Percentiles rank a stretch among this genome's conserved stretches.
Conservation (phyloP, 2,888 invertebrate species). For the Glyphotaelius pellucidus region DNA sequence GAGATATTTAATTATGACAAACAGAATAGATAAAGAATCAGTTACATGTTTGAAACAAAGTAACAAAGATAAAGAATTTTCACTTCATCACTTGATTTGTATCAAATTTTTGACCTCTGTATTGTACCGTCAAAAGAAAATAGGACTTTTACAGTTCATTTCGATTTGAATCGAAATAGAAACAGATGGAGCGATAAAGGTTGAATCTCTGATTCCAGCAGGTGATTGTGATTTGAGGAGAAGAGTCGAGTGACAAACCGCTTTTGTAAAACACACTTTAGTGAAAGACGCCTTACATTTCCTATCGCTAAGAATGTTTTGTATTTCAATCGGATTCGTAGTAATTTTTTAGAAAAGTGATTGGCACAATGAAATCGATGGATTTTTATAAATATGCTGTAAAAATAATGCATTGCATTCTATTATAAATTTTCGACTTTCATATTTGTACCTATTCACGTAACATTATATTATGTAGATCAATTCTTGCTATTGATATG, state of each 20-base stretch:
- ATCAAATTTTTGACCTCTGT: background rate
- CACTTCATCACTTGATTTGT: background rate
- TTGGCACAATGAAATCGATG: background rate
- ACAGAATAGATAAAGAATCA: background rate
- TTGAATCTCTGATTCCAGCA: background rate
- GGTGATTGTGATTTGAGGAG: background rate
- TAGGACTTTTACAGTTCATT: too few relatives aligned
- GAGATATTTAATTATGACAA: background rate
- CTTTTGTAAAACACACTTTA: constrained; percentile 14
- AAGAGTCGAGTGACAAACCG: background rate
- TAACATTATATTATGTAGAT: background rate
- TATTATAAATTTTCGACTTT: constrained; percentile 33
- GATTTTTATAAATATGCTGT: constrained; percentile 37
- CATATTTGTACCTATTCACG: background rate
- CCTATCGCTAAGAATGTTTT: constrained; percentile 42
- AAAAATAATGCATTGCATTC: constrained; percentile 34
- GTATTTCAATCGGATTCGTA: constrained; percentile 39
- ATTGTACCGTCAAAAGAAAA: background rate
- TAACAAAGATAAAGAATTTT: background rate
- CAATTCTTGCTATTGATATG: background rate
- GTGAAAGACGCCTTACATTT: constrained; percentile 36
- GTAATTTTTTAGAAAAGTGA: constrained; percentile 37
- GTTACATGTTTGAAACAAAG: background rate
- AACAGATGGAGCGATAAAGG: background rate
- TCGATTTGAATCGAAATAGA: too few relatives aligned